Percentiles rank a stretch among this genome's conserved stretches.
These are phyloP conservation scores for Nyctibius bracteatus DNA, from an alignment of 2,113 vertebrate species.

Conservation along the genomic window DNA sequence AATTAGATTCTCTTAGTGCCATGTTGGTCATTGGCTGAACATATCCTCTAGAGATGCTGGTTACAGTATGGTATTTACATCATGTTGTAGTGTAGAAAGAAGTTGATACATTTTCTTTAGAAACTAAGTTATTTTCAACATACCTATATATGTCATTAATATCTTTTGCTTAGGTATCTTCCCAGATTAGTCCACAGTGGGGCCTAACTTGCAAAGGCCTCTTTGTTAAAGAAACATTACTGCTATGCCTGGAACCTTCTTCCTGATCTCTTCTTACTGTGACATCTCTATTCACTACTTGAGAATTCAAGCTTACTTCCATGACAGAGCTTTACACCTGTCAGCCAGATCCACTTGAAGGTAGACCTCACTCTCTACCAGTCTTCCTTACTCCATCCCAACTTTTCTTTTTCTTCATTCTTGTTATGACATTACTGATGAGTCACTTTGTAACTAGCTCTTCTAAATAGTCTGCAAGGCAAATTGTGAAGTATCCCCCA, in stretches of 20 bases:
- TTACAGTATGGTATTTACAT: neutral
- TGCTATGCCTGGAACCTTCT: neutral
- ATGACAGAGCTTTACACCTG: neutral
- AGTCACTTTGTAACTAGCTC: neutral
- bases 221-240: neutral
- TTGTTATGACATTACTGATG: neutral
- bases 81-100: neutral
- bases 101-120: neutral
- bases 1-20: neutral
- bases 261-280: neutral
- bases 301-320: neutral
- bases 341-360: neutral
- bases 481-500: neutral
- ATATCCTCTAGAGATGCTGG: neutral
- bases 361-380: neutral
- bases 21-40: neutral
- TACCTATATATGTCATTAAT: neutral
- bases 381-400: neutral
- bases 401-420: neutral
- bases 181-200: neutral
- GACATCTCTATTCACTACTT: neutral
- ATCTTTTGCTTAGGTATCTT: neutral
- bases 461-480: neutral
- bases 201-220: neutral
- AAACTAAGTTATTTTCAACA: neutral